Evolutionary conservation across 64 coral and sea anemone genomes (phyloP), one percentile per base, ranked within the genome.

Genomic region (Montipora capricornis): DNA sequence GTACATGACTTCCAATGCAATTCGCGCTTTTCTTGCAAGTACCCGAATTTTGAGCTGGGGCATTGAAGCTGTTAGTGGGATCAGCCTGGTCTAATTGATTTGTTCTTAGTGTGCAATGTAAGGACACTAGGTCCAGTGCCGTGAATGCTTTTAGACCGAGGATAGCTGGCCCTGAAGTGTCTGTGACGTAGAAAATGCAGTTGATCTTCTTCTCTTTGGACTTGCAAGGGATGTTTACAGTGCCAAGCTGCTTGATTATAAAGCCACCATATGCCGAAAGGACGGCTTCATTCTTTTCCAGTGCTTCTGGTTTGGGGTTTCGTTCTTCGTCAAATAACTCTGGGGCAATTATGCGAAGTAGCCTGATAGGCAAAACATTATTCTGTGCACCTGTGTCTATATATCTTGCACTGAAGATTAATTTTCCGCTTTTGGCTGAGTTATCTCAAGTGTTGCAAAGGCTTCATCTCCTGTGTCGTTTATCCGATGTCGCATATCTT

Each of bases 381-480:
- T 47, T 75, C 50, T 88, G 85, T 9, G 70, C 68, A 55, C 85
- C 85, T 75, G 85, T 88, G 52, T 75, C 68, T 20, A 88, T 69
- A 24, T 24, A 24, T 24, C 85, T 88, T 88, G 70, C 68, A 49
- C 85, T 88, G 78, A 46, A 55, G 49, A 55, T 80, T 57, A 80
- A 53, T 55, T 53, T 24, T 55, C 49, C 5, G 17, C 50, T 64
- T 64, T 11, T 64, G 60, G 60, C 60, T 64, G 60, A 64, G 12
- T 81, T 62, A 81, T 62, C n/a, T 81, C 79, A 81, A 81, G 79
- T 44, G 55, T 37, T 81, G 55, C 79, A 29, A 61, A 61, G 20
- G 51, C 79, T 22, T 61, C 49, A 15, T 78, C 44, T 1, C 45
- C 9, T 16, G 76, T 48, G 3, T 78, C 12, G 37, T 78, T 5